Evolutionary conservation across 2,113 vertebrate genomes (phyloP).

Genomic region (Tamias sibiricus): DNA sequence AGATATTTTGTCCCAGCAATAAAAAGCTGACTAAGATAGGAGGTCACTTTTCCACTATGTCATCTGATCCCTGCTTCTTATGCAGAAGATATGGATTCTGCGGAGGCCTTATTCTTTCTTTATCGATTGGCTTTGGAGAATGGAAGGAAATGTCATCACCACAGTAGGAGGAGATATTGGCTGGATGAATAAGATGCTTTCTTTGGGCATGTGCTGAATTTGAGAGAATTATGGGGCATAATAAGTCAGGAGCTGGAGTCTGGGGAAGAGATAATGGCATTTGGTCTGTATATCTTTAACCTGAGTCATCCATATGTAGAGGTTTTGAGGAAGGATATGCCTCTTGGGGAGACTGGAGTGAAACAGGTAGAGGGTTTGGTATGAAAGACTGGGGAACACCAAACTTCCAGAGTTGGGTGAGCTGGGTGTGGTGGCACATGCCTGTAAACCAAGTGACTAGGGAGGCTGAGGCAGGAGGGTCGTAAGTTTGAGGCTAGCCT

Average conservation of each 20-base stretch:
- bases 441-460: background rate
- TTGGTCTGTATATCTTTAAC: background rate
- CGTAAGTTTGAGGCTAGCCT: background rate
- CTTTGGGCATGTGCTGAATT: background rate
- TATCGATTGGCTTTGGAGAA: background rate
- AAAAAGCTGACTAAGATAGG: background rate
- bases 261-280: background rate
- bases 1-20: no score
- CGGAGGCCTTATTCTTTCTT: background rate
- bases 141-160: no score
- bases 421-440: no score
- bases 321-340: background rate
- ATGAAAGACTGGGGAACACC: background rate
- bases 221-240: background rate
- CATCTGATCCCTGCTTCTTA: background rate
- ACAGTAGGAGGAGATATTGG: background rate
- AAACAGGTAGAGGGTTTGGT: background rate
- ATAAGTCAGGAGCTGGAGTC: background rate
- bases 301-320: background rate
- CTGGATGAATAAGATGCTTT: background rate
- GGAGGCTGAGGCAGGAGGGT: background rate
- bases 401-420: background rate
- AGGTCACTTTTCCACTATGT: background rate
- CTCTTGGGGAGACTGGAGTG: background rate
- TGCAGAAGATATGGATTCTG: background rate